phyloP scores from a whole-genome alignment of 2,797 vertebrate genomes.

The Dendrocincla fuliginosa region DNA sequence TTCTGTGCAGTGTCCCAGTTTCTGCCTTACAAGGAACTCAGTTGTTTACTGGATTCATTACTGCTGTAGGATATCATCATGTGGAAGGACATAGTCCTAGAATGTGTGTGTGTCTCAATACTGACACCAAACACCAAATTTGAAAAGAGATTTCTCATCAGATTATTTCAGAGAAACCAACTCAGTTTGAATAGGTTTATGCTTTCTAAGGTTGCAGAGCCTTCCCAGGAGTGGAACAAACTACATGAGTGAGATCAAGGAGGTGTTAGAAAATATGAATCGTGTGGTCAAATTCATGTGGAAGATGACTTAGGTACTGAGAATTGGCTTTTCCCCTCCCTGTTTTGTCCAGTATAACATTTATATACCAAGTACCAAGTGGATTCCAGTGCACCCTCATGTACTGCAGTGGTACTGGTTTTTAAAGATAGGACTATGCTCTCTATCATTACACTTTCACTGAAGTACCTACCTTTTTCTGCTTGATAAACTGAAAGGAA shows the following conservation, averaged over 20 bases:
- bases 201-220: not conserved
- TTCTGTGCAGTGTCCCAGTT: not conserved
- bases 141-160: not conserved
- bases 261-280: not conserved
- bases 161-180: not conserved
- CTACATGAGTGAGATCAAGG: not conserved
- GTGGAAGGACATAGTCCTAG: not conserved
- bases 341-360: not conserved
- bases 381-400: not conserved
- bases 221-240: not conserved
- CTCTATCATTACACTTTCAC: not conserved
- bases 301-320: not conserved
- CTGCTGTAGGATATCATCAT: not conserved
- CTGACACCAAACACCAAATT: not conserved
- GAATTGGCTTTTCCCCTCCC: not conserved
- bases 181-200: not conserved
- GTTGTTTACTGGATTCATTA: not conserved
- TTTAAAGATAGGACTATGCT: not conserved
- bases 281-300: not conserved
- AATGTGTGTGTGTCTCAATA: not conserved
- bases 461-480: not conserved
- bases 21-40: not conserved
- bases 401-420: not conserved
- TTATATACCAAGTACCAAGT: not conserved
- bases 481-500: not conserved